Percentiles rank a stretch among this genome's conserved stretches.
Evolutionary conservation across 2,113 vertebrate genomes (phyloP).

Genomic region (Strix aluco): DNA sequence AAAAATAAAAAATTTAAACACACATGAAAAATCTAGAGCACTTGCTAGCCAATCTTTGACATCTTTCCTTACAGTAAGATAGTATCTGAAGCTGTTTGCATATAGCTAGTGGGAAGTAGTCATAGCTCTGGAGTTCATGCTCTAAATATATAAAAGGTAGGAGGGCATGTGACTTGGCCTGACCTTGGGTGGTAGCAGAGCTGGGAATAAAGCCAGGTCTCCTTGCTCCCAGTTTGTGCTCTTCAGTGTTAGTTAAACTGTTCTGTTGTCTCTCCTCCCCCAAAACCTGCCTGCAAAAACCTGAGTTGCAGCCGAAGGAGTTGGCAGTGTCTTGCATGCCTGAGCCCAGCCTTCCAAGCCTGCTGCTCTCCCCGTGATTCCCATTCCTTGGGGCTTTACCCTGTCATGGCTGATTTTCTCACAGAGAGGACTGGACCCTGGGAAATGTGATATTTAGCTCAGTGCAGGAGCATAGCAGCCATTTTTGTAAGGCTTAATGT

Average conservation of each 20-base stretch:
- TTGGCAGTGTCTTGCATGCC: accelerated
- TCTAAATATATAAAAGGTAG: conserved; percentile 25
- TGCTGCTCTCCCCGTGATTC: accelerated
- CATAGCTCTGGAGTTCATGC: background rate
- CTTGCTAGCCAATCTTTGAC: background rate
- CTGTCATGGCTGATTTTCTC: background rate
- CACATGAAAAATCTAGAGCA: background rate
- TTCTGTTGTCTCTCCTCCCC: background rate
- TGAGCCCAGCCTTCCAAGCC: background rate
- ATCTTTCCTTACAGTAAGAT: background rate
- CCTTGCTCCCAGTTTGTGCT: background rate
- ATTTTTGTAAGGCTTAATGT: background rate
- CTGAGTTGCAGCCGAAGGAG: too few relatives aligned
- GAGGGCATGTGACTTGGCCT: background rate
- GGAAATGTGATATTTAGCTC: background rate
- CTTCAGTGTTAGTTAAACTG: accelerated
- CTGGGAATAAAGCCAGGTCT: background rate
- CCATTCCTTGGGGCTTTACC: background rate
- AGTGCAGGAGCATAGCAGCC: background rate
- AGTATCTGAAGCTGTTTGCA: background rate
- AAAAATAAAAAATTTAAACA: background rate
- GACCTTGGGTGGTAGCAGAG: background rate
- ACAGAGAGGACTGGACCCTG: accelerated
- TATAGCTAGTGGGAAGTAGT: background rate
- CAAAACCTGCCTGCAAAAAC: background rate